Evolutionary conservation across 1,140 invertebrate genomes (phyloP), one percentile per base, ranked within the genome.

Genomic region (Eueides isabella): DNA sequence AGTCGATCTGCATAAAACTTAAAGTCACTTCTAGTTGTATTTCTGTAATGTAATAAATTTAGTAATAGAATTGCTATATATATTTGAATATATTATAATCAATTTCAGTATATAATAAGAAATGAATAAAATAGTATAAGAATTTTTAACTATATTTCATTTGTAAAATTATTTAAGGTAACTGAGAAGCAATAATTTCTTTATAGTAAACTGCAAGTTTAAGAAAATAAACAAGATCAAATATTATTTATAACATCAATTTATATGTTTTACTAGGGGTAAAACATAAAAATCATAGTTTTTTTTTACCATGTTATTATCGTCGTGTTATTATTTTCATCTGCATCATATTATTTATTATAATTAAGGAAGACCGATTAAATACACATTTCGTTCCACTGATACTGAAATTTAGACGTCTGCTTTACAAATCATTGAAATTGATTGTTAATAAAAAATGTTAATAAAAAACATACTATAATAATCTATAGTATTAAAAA

Each of bases 1-100:
- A 98, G 86, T 41, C 98, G 95, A 94, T 99, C 99, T 9, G 99
- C 98, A 93, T 98, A 99, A 92, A 99, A 99, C 90, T 99, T 99
- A 91, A 99, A 99, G 92, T 99, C 98, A 94, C 97, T 98, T 81
- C 98, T 95, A 11, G 96, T 95, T 31, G 99, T 99, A 78, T 97
- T 97, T 92, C 98, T 99, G 89, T 77, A 96, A 95, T 55, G 9
- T 23, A 12, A 55, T 7, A 48, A 44, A 2, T n/a, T 44, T 19
- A 19, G 7, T 48, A 19, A 48, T 1, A 19, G 5, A 55, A 55
- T 55, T 55, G 48, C 1, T 26, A 19, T 19, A 44, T 44, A 2
- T 2, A 44, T 44, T 44, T 19, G 7, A 44, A 44, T 44, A 19
- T 44, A 44, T 44, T 16, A 38, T 41, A 41, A 16, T 33, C 31